Evolutionary conservation across 2,797 vertebrate genomes (phyloP), one percentile per base, ranked within the genome.

Genomic region (Coracias cyanogaster): DNA sequence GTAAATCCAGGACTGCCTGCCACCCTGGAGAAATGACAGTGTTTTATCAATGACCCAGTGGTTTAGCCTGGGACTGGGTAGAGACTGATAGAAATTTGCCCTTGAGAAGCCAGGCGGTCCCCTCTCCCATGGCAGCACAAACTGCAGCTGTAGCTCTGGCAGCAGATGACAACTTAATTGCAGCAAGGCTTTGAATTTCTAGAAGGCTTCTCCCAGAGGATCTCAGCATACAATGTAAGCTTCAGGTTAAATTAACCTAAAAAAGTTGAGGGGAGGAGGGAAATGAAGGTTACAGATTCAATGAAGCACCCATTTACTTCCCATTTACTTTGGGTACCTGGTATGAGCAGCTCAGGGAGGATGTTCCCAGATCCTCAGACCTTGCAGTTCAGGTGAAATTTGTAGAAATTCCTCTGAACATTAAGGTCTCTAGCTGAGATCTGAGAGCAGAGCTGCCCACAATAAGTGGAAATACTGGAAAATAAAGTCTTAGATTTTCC

Each of bases 301-400:
- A n/a, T 65, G 33, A 31, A 65, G 22, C 17, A 62, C 15, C 41
- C 55, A 4, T 90, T 76, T 61, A 48, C 13, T 69, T 79, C 37
- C 37, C 37, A 4, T 90, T 76, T 61, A 48, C 12, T 69, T 79
- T 64, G 71, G 6, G 7, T 45, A 69, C 10, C 15, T 39, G 8
- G 8, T 21, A 20, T 2, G 8, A n/a, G 58, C 0, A 0, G 26
- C 29, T 55, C 24, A 37, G 33, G 9, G 20, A 28, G 15, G 46
- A 43, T 60, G 73, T 86, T 78, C 69, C 45, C 39, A 79, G 49
- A 48, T 48, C 16, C 7, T 67, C 61, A 39, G n/a, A 33, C 11
- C 10, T 39, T 33, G 41, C 3, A 0, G 16, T 46, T 37, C 9
- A 55, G n/a, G 37, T 39, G 12, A 54, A 86, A 54, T 37, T 29